Conservation (phyloP, 1,140 invertebrate genomes). For the Drosophila repletoides region DNA sequence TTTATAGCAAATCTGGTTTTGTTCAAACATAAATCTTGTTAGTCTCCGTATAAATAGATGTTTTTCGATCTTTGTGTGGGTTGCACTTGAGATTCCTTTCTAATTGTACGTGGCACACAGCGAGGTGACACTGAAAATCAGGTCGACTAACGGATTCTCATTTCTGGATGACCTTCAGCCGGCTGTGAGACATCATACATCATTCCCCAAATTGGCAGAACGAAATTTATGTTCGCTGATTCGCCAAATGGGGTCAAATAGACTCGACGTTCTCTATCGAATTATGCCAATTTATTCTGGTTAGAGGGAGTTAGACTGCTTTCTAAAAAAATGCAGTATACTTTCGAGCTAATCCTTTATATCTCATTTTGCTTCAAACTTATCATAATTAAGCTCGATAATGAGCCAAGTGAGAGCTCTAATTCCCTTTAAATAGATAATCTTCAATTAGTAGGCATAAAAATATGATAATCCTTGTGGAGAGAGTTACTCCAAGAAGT, state of each 20-base stretch:
- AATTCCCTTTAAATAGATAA: neutral
- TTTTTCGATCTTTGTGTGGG: conserved; percentile 29
- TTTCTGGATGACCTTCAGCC: conserved; percentile 39
- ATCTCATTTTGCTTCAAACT: no score
- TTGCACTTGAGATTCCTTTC: conserved; percentile 76
- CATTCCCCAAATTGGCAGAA: conserved; percentile 9
- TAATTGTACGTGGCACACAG: conserved; percentile 68
- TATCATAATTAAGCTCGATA: no score
- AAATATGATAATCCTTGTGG: no score
- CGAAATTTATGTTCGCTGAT: no score
- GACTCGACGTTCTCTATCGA: neutral
- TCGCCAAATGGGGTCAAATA: conserved; percentile 16
- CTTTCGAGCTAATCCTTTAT: no score
- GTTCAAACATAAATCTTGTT: conserved; percentile 63
- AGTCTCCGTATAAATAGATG: neutral
- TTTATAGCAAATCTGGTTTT: conserved; percentile 71
- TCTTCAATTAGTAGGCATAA: no score
- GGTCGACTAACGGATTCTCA: conserved; percentile 62
- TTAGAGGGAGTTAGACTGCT: no score
- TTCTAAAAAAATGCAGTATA: no score
- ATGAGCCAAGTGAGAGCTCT: neutral
- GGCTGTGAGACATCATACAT: conserved; percentile 27
- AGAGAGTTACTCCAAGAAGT: no score
- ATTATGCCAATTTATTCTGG: conserved; percentile 4
- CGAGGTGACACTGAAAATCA: conserved; percentile 50